These are phyloP conservation scores for Chironomus tepperi DNA, from an alignment of 1,140 invertebrate species.

Conservation along the genomic window DNA sequence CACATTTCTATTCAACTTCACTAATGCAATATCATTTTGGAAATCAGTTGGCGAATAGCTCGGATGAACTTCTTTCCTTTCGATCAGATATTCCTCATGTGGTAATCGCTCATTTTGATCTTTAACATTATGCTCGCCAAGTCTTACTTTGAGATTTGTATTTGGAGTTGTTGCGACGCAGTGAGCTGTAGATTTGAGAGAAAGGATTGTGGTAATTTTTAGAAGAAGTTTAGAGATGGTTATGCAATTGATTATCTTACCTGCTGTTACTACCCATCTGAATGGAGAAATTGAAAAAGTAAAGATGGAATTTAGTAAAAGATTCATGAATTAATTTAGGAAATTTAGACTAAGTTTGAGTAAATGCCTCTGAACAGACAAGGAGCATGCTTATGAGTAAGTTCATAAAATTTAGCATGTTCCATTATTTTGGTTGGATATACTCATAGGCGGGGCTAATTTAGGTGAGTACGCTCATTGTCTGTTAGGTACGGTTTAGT, in stretches of 20 bases:
- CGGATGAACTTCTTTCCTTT: conserved; percentile 82
- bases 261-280: conserved; percentile 76
- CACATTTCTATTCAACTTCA: conserved; percentile 69
- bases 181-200: conserved; percentile 47
- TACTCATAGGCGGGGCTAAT: too few relatives aligned
- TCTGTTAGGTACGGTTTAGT: too few relatives aligned
- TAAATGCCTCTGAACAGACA: too few relatives aligned
- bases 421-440: too few relatives aligned
- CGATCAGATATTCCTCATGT: conserved; percentile 82
- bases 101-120: conserved; percentile 68
- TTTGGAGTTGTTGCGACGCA: conserved; percentile 81
- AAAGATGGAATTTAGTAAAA: too few relatives aligned
- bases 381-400: too few relatives aligned
- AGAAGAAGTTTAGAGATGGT: neutral
- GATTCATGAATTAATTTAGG: too few relatives aligned
- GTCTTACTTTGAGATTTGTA: conserved; percentile 71
- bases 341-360: too few relatives aligned
- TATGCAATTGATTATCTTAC: neutral
- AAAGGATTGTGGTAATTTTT: neutral
- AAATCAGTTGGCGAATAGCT: conserved; percentile 81
- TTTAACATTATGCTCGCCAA: conserved; percentile 86
- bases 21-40: conserved; percentile 78
- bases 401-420: too few relatives aligned
- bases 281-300: neutral
- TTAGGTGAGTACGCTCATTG: too few relatives aligned